These are phyloP conservation scores for Zosterops lateralis DNA, from an alignment of 2,113 vertebrate species.

Conservation along the genomic window DNA sequence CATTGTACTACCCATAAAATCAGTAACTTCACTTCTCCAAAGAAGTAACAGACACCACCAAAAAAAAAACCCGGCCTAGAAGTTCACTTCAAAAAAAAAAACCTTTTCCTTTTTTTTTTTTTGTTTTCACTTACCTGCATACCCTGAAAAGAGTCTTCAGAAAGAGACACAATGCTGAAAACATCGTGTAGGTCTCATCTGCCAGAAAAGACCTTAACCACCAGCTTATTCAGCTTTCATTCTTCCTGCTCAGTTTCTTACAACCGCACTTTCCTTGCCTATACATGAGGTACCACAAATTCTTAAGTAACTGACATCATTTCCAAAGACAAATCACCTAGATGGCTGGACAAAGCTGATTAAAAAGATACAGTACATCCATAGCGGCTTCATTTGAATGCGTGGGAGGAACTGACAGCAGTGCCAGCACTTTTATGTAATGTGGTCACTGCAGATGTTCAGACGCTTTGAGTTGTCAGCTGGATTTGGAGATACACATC, in stretches of 20 bases:
- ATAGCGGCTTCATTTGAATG: background rate
- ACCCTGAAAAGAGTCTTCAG: background rate
- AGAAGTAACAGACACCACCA: background rate
- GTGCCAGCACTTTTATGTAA: constrained; percentile 45
- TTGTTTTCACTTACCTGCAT: background rate
- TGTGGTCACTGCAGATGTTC: constrained; percentile 51
- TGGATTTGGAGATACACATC: constrained; percentile 48
- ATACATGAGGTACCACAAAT: background rate
- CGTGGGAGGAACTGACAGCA: background rate
- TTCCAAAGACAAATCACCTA: constrained; percentile 44
- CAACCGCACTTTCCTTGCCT: background rate
- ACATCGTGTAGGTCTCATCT: background rate
- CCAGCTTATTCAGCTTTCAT: background rate
- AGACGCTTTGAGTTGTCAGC: background rate
- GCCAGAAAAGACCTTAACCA: background rate
- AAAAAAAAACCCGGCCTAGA: background rate
- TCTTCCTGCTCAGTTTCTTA: background rate
- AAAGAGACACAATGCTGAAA: background rate
- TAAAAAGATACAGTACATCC: constrained; percentile 10
- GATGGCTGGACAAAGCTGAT: constrained; percentile 19
- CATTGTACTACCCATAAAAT: background rate
- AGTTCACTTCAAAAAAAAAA: background rate
- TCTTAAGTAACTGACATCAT: background rate
- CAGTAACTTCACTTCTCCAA: background rate
- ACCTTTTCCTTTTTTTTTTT: accelerated